phyloP scores from a whole-genome alignment of 2,113 vertebrate species.

The Excalfactoria chinensis region DNA sequence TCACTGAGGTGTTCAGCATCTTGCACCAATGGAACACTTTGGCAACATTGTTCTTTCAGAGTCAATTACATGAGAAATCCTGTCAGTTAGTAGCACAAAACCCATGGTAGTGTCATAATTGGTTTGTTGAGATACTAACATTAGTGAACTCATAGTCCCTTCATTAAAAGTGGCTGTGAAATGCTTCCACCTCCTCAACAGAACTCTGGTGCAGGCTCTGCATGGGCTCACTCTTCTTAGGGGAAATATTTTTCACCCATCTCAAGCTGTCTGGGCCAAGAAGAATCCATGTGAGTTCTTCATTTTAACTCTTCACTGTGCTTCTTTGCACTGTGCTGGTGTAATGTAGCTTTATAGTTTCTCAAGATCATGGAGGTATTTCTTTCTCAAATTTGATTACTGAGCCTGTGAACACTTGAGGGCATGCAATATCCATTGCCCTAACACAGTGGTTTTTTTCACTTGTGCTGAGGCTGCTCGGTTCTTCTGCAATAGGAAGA shows the following conservation, averaged over 20 bases:
- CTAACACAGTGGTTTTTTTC: not conserved
- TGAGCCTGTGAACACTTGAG: constrained; percentile 23
- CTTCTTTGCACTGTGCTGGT: not conserved
- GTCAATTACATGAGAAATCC: not conserved
- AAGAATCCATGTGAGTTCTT: not conserved
- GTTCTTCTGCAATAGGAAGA: not conserved
- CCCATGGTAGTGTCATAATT: not conserved
- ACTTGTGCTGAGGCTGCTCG: not conserved
- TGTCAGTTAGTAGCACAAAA: constrained; percentile 10
- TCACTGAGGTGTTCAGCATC: not conserved
- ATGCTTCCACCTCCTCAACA: not conserved
- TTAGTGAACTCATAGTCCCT: not conserved
- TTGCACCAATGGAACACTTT: not conserved
- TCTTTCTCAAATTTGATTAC: constrained; percentile 22
- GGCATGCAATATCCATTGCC: constrained; percentile 34
- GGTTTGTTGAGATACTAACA: not conserved
- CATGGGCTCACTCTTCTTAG: not conserved
- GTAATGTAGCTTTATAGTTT: not conserved
- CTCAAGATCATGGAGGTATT: not conserved
- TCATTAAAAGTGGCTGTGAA: not conserved
- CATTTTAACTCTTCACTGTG: constrained; percentile 13
- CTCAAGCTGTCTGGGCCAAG: not conserved
- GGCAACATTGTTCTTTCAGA: not conserved
- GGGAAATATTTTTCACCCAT: not conserved
- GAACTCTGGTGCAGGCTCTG: not conserved